Base-by-base conservation (phyloP, 2,797 vertebrate species). In the Allobates femoralis region DNA sequence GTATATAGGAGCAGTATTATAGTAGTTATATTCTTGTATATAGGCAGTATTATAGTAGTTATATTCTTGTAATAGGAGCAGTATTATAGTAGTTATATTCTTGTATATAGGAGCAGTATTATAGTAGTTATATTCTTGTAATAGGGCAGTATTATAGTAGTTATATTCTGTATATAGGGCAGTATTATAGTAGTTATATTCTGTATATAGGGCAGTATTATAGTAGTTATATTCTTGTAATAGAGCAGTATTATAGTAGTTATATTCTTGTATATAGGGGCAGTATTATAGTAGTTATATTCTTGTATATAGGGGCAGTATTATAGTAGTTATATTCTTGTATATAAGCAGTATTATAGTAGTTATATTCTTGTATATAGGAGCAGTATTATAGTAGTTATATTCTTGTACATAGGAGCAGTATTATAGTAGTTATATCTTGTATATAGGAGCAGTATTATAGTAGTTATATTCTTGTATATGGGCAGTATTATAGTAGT, bases 241-340 rank as follows among this genome's bases (percentile, higher is more conserved):
- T 62, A 62, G 58, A 62, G 58, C n/a, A 62, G 58, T 62, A 28
- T 62, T 62, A 62, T 62, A 62, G 58, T 62, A 62, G 58, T 62
- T 62, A 62, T 26, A 62, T 62, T 62, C 58, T 62, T 62, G 58
- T 64, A 64, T 14, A 64, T 64, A 64, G 60, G 60, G 2, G 60
- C n/a, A 64, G 60, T 64, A 64, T 64, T 64, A 64, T 64, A 64
- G 60, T 64, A 64, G 26, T 64, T 64, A 30, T 64, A 64, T 64
- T 64, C 60, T 30, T 62, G 58, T 62, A 62, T 14, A 62, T 62
- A 62, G 58, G 58, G 5, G 58, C n/a, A 62, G 58, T 62, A 62
- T 62, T 62, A 62, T 62, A 23, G 58, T 62, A 62, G n/a, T 62
- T 62, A 62, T 62, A 62, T 62, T 62, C n/a, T 14, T 62, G n/a